Base-by-base conservation (phyloP, 2,888 invertebrate genomes). In the Philaethria dido region DNA sequence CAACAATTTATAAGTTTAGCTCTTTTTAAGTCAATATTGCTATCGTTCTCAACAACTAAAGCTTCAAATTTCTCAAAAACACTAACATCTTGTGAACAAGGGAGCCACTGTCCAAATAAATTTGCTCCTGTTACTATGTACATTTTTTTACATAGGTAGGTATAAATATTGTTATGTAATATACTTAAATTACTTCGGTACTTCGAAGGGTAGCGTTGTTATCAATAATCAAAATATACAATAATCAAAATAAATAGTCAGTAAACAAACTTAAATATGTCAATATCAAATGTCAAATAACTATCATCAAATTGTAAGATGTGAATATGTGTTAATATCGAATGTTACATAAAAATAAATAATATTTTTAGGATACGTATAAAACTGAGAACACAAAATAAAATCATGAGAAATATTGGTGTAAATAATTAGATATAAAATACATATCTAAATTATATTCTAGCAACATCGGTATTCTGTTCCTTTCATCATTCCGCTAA, bases 21-120 rank as follows among this genome's bases (percentile, higher is more conserved):
- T 9, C 61, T 45, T 39, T 73, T 72, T 22, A 74, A 52, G 66
- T 75, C 73, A 55, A 80, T 75, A 57, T 75, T 70, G 22, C 59
- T 54, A 11, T 72, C 64, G 54, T 73, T 66, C 9, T 71, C 69
- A 60, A 62, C 22, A 50, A 11, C 11, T 14, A 85, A 54, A n/a
- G 48, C 50, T 64, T 75, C 72, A 74, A 89, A 89, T 62, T 76
- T 72, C 66, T 77, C 75, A 62, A 87, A 69, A 59, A 85, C 66
- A 2, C 64, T 62, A 44, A 72, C 64, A 45, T 81, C 75, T 0
- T 76, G 70, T 18, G 70, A 47, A 44, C 42, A 62, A 22, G 36
- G 73, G 68, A 80, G 74, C 93, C 93, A 93, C 67, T 93, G 93
- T 2, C 86, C 85, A 74, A 90, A 91, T 74, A 92, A 72, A 79